phyloP scores from a whole-genome alignment of 2,888 invertebrate species.

The Cyclophora punctaria region DNA sequence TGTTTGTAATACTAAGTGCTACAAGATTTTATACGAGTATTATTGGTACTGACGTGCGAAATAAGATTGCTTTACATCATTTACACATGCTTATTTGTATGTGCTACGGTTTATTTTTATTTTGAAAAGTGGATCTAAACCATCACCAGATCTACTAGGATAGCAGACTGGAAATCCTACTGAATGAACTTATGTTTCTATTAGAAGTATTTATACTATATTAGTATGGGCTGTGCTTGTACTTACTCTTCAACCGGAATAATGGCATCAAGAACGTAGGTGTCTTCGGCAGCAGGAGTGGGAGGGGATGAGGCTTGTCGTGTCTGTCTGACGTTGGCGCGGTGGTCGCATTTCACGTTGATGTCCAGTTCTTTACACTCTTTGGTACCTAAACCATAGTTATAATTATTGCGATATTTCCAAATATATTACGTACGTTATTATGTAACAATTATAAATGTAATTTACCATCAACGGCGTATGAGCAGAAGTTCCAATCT shows the following conservation, averaged over 20 bases:
- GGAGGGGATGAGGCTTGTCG: conserved; percentile 75
- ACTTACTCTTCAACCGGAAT: conserved; percentile 92
- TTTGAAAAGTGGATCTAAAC: conserved; percentile 20
- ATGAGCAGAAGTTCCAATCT: conserved; percentile 98
- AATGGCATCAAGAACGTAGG: conserved; percentile 86
- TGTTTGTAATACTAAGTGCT: conserved; percentile 31
- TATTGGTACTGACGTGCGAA: conserved; percentile 9
- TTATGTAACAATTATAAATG: not conserved
- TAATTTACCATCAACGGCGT: conserved; percentile 83
- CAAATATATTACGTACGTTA: too few relatives aligned
- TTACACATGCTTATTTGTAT: conserved; percentile 31
- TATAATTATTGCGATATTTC: too few relatives aligned
- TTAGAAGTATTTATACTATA: not conserved
- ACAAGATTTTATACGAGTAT: conserved; percentile 5
- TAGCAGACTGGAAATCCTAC: conserved; percentile 4
- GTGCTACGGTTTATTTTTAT: conserved; percentile 19
- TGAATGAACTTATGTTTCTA: not conserved
- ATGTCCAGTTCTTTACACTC: conserved; percentile 94
- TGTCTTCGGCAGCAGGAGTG: conserved; percentile 81
- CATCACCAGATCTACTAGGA: conserved; percentile 26
- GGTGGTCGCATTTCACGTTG: conserved; percentile 93
- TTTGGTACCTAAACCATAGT: conserved; percentile 72
- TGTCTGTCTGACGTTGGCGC: conserved; percentile 77
- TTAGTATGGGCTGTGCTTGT: conserved; percentile 4
- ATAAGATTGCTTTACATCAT: conserved; percentile 16